Conservation (phyloP, 1,140 invertebrate genomes). For the Drosophila albomicans region DNA sequence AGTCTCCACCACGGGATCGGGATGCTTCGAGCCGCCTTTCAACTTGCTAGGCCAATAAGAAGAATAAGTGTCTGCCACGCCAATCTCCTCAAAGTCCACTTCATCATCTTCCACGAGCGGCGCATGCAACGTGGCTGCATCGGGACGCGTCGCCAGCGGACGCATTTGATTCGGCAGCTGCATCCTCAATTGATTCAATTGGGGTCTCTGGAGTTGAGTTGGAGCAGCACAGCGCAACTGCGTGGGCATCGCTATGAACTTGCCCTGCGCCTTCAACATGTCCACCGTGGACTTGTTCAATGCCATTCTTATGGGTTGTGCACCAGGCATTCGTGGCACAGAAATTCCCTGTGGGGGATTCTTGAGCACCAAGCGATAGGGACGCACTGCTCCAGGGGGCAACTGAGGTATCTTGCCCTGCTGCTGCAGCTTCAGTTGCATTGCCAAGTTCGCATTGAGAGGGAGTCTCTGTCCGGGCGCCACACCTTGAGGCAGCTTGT, state of each 20-base stretch:
- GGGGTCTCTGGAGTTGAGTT: background rate
- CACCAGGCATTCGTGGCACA: background rate
- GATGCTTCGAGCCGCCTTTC: constrained; percentile 94
- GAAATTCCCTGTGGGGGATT: background rate
- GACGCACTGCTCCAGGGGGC: background rate
- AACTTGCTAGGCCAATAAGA: constrained; percentile 99
- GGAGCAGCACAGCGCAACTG: background rate
- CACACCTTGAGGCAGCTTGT: background rate
- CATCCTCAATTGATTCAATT: background rate
- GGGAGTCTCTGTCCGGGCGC: background rate
- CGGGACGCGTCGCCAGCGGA: background rate
- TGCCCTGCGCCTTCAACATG: background rate
- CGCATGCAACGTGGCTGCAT: background rate
- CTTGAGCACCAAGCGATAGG: background rate
- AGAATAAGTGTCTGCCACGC: constrained; percentile 98
- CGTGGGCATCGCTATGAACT: background rate
- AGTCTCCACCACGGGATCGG: constrained; percentile 99
- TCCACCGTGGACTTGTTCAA: constrained; percentile 1
- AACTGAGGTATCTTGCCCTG: background rate
- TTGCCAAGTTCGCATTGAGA: background rate
- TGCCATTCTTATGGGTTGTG: background rate
- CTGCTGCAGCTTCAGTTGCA: constrained; percentile 22
- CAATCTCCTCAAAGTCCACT: constrained; percentile 97
- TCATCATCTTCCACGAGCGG: constrained; percentile 89
- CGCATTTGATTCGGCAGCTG: background rate